Base-by-base conservation (phyloP, 2,888 invertebrate species). In the Sacculina carcini region DNA sequence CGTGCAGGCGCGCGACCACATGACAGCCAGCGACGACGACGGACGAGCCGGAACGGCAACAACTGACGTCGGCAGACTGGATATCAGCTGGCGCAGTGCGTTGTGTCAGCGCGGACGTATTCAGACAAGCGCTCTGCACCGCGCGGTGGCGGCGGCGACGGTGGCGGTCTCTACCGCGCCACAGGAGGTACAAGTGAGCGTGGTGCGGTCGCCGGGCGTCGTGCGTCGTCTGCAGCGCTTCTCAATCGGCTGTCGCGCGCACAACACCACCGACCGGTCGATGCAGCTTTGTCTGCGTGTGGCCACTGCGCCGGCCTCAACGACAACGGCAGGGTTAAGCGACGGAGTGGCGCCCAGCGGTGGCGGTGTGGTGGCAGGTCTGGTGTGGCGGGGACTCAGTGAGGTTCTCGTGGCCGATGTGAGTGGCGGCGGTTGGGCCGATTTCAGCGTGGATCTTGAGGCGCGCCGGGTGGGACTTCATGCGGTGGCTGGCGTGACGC, bases 71-170 rank as follows among this genome's bases (percentile, higher is more conserved):
- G 96, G 96, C 2, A 96, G 94, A 68, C 69, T 98, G 51, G 96
- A 98, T 67, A 96, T 98, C 62, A 83, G 90, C 10, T 98, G 98
- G 98, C 74, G 92, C 59, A 90, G 92, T 29, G 85, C 87, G 67
- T 75, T 96, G 61, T 96, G 96, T 21, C 96, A 96, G 69, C 77
- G 83, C 59, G 96, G 94, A n/a, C 73, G 92, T 56, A 69, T 96
- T 54, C 94, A 96, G 69, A 96, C 94, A 16, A 89, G 90, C 67
- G 87, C 87, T 62, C 67, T 96, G 53, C 84, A 87, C 63, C 74
- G 92, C 69, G 79, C 79, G 73, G 82, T 82, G 64, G 61, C 65
- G 62, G 38, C 34, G 10, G 23, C 57, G 58, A 14, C 47, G 57
- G 21, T 48, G 58, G 28, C 7, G 24, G 5, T 42, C n/a, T 47